Evolutionary conservation across 2,888 invertebrate species (phyloP), one percentile per base, ranked within the genome.

Genomic region (Mesoligia furuncula): DNA sequence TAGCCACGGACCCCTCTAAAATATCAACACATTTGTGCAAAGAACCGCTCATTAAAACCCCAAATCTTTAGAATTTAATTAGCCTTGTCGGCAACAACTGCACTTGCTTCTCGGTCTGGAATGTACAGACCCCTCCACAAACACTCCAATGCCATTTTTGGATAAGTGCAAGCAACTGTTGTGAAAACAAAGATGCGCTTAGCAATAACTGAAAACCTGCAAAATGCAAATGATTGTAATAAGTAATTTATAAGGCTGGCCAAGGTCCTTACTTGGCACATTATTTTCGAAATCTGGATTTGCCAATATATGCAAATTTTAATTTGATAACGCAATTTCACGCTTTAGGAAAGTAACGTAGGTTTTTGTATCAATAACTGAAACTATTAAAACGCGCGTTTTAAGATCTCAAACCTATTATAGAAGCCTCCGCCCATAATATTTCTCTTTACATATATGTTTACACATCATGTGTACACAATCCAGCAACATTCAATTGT

Each of bases 191-290:
- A 77, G 59, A 51, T 45, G 42, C 42, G n/a, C 24, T 39, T 27
- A 51, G 17, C 36, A 42, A n/a, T 70, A n/a, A 36, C 31, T 69
- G 39, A 20, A 20, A 20, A 51, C 20, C 42, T 54, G 59, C 31
- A 54, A n/a, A 54, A n/a, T 70, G 11, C 20, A 54, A 65, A 36
- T 45, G 3, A n/a, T 31, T 67, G 51, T 42, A 36, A 79, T 17
- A 42, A 72, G 51, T 36, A n/a, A 80, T 36, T 71, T 51, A 71
- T 78, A 36, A 36, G 42, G 72, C 51, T 42, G 9, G 15, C 62
- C 80, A 80, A 78, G 72, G 73, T 54, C 24, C 79, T 51, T 9
- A 66, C 0, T 76, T 31, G 42, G n/a, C 57, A 48, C 31, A 79
- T 61, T 17, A 24, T 51, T 71, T 79, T 45, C 27, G 51, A 54